These are phyloP conservation scores for Diplosoma virens DNA, from an alignment of 23 tunicate species.

Conservation along the genomic window DNA sequence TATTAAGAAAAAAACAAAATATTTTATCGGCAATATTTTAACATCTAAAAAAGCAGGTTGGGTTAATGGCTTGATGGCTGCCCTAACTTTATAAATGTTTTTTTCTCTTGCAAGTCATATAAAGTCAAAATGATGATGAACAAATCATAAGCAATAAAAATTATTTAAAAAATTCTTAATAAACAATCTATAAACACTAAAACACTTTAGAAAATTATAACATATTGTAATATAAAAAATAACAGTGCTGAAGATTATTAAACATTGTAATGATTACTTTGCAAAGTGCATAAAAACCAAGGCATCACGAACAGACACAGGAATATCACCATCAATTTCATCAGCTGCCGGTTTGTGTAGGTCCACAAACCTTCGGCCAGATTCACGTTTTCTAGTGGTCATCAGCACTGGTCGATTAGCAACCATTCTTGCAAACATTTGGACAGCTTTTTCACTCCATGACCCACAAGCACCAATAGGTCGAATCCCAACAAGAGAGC, in stretches of 20 bases:
- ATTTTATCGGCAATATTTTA: too few relatives aligned
- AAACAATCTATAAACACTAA: background rate
- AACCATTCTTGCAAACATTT: conserved; percentile 40
- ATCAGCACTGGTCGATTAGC: conserved; percentile 48
- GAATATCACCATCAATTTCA: conserved; percentile 61
- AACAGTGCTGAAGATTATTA: too few relatives aligned
- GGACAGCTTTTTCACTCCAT: conserved; percentile 18
- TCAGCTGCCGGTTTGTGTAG: conserved; percentile 71
- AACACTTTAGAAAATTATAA: background rate
- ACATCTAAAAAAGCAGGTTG: too few relatives aligned
- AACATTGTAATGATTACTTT: too few relatives aligned
- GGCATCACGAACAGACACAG: conserved; percentile 64
- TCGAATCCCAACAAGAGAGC: conserved; percentile 42
- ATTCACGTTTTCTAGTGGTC: conserved; percentile 52
- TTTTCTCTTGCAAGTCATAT: too few relatives aligned
- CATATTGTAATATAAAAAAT: background rate
- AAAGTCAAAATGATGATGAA: too few relatives aligned
- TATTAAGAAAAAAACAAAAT: too few relatives aligned
- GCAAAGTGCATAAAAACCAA: conserved; percentile 50
- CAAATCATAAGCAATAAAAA: background rate
- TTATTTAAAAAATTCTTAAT: background rate
- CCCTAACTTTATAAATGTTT: too few relatives aligned
- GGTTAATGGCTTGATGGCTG: too few relatives aligned
- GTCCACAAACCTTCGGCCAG: conserved; percentile 55
- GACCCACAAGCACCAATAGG: conserved; percentile 2